These are phyloP conservation scores for Syrphus vitripennis DNA, from an alignment of 2,888 invertebrate genomes.

Conservation along the genomic window DNA sequence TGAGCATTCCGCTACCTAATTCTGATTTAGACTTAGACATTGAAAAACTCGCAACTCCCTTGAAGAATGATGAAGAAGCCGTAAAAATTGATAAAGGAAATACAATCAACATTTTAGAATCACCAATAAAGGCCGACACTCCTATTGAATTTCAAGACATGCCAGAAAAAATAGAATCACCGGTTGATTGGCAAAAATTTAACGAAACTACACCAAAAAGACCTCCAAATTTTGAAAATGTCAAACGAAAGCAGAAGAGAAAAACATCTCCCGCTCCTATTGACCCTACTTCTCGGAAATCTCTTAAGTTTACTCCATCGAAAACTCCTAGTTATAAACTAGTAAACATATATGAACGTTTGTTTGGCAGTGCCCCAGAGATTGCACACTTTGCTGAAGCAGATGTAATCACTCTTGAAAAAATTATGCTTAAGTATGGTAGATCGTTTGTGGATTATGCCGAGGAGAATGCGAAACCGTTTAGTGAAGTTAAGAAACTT, in stretches of 20 bases:
- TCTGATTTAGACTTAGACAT: neutral
- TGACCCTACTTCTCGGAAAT: conserved; percentile 72
- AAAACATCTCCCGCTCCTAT: neutral
- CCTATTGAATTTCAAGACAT: neutral
- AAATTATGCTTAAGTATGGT: conserved; percentile 84
- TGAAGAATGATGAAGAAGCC: conserved; percentile 46
- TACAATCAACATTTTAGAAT: neutral
- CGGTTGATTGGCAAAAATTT: conserved; percentile 76
- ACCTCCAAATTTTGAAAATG: conserved; percentile 66
- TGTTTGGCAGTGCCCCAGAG: conserved; percentile 82
- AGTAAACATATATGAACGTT: conserved; percentile 82
- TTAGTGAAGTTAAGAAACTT: conserved; percentile 72
- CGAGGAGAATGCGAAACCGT: conserved; percentile 76
- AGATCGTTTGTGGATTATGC: conserved; percentile 83
- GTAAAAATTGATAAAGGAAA: conserved; percentile 71
- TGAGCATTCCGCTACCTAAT: neutral
- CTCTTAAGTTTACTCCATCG: conserved; percentile 72
- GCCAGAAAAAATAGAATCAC: neutral
- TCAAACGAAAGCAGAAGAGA: conserved; percentile 56
- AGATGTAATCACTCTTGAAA: conserved; percentile 85
- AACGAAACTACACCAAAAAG: conserved; percentile 84
- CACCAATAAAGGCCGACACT: conserved; percentile 43
- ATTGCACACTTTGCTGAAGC: conserved; percentile 86
- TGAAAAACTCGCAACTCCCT: neutral
- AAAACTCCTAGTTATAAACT: conserved; percentile 82